Conservation (phyloP, 2,797 vertebrate species). For the Cossypha heuglini region DNA sequence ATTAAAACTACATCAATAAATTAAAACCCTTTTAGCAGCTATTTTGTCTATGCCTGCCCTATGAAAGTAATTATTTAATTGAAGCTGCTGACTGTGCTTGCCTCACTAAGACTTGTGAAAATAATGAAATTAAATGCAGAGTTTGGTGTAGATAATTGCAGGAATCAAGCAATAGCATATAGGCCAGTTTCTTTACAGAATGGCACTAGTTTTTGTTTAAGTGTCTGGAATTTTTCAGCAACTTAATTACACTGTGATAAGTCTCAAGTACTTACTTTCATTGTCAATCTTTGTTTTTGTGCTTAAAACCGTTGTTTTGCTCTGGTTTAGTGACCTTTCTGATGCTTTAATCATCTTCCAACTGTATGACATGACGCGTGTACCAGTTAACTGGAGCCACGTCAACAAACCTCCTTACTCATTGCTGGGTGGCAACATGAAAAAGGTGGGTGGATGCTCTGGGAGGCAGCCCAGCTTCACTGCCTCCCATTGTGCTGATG, state of each 20-base stretch:
- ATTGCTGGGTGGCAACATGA: slow-evolving; percentile 89
- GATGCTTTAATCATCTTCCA: slow-evolving; percentile 93
- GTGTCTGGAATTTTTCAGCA: background rate
- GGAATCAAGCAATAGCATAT: background rate
- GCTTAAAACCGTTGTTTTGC: background rate
- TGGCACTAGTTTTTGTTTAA: accelerated
- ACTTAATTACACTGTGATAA: background rate
- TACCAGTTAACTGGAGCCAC: slow-evolving; percentile 87
- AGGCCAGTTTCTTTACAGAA: background rate
- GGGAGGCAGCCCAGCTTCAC: background rate
- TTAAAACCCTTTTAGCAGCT: background rate
- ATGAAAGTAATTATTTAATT: background rate
- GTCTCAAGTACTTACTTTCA: background rate
- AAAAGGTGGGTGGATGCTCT: slow-evolving; percentile 78
- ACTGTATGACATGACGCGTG: slow-evolving; percentile 86
- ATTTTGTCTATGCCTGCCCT: background rate
- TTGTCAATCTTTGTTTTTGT: background rate
- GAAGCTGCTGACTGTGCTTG: background rate
- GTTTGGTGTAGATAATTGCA: background rate
- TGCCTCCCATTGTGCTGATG: background rate
- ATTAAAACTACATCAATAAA: background rate
- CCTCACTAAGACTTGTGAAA: background rate
- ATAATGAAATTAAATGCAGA: background rate
- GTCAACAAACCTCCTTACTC: slow-evolving; percentile 91
- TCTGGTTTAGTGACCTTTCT: slow-evolving; percentile 82